Evolutionary conservation across 2,113 vertebrate species (phyloP), one percentile per base, ranked within the genome.

Genomic region (Lagopus leucura): DNA sequence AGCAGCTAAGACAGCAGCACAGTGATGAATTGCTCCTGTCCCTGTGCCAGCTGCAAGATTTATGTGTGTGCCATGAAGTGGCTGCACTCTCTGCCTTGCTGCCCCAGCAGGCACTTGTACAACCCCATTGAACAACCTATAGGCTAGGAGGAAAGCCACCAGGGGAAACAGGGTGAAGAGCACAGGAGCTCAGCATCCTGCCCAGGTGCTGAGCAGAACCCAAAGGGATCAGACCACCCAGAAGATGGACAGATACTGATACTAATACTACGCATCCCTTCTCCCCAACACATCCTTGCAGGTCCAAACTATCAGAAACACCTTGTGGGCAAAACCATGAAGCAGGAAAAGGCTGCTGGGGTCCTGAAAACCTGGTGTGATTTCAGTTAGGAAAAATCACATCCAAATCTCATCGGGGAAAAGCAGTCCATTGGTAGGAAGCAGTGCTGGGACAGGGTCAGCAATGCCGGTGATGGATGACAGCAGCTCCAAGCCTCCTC

Each of bases 11-110:
- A 47, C 32, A 89, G 74, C 57, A 1, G 0, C 5, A 5, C 34
- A 18, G 45, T 90, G 90, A 94, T 92, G 58, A 82, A 96, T 82
- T 78, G 81, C 18, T 11, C 58, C 90, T 88, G 66, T 87, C 48
- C 30, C 40, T 10, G 24, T 86, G 78, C 95, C 86, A 92, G 71
- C 36, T 1, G 0, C 42, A 75, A 90, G 86, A 89, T 93, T 93
- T 57, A 73, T 90, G 69, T 69, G 75, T 57, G 52, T 88, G 74
- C 43, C 54, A 65, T 0, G 1, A 48, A 52, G 30, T 42, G 74
- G 84, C 61, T 81, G 52, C 40, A 5, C 28, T 36, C 54, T 65
- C 86, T 82, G 70, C 38, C 54, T 83, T 86, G 17, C 65, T 88
- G 55, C 55, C 28, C 38, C 1, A 1, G 55, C 65, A 90, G 57